Base-by-base conservation (phyloP, 2,113 vertebrate genomes). In the Seriola quinqueradiata region DNA sequence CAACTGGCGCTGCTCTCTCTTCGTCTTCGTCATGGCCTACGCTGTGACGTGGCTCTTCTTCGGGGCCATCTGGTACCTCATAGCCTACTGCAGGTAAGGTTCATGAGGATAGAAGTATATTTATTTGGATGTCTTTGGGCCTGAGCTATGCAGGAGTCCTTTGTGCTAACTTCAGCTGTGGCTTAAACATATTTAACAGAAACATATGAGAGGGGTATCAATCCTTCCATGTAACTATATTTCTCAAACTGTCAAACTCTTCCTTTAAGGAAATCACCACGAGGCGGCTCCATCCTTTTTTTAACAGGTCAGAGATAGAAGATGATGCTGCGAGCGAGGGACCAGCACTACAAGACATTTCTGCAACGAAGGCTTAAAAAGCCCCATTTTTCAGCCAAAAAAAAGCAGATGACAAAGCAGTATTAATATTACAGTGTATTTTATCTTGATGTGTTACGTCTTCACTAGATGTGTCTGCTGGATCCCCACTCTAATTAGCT, bases 41-140 rank as follows among this genome's bases (percentile, higher is more conserved):
- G 97, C 97, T 6, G 94, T 97, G 93, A 99, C 98, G 67, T 99
- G 98, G 98, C 97, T 99, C 72, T 98, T 99, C 93, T 99, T 99
- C 6, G 98, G 98, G 55, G 96, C 97, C 93, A 97, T 99, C 92
- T 99, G 98, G 98, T 99, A 98, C 97, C 95, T 98, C 82, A 98
- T 99, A 32, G 98, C 98, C 71, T 99, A 99, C 92, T 95, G 96
- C 88, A 97, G 97, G 95, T 96, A 79, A 84, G 90, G 54, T 0
- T 61, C 21, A 5, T 9, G 46, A 34, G n/a, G 28, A 0, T 5
- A 28, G 7, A 44, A 2, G 6, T 32, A 38, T 4, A 23, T 68
- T 65, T 23, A 21, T 66, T 19, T 61, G 8, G 21, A 17, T 42
- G 2, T 58, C 10, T 69, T 52, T 1, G 0, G 8, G 12, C 11